A percentile compares a stretch with the other conserved stretches of the same genome.
These are phyloP conservation scores for Rhogogaster chlorosoma DNA, from an alignment of 2,888 invertebrate genomes.

Conservation along the genomic window DNA sequence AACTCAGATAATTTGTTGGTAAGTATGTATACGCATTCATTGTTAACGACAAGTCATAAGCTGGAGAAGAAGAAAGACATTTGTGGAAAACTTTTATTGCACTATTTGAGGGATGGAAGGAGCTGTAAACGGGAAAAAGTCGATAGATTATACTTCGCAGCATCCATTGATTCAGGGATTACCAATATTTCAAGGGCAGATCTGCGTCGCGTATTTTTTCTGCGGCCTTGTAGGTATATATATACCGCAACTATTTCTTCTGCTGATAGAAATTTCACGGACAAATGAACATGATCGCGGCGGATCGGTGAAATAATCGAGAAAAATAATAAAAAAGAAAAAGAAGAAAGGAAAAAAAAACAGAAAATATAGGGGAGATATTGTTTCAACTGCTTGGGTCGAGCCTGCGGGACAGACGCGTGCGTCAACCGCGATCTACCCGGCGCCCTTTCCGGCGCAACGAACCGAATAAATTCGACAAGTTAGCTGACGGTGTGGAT, in stretches of 20 bases:
- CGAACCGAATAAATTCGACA: conserved; percentile 67
- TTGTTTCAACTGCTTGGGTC: conserved; percentile 49
- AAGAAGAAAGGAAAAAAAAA: background rate
- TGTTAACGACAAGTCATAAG: background rate
- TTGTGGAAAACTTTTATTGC: background rate
- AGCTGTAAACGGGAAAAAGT: background rate
- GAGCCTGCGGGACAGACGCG: conserved; percentile 14
- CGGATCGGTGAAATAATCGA: conserved; percentile 35
- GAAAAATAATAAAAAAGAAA: background rate
- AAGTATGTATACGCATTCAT: background rate
- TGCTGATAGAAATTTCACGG: conserved; percentile 44
- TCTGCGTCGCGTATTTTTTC: background rate
- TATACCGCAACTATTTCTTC: background rate
- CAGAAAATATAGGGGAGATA: conserved; percentile 37
- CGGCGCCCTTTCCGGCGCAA: conserved; percentile 40
- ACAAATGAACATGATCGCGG: background rate
- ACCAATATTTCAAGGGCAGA: background rate
- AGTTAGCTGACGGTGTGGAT: conserved; percentile 56
- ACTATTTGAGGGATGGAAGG: background rate
- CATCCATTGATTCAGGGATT: conserved; percentile 3
- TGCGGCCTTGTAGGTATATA: background rate
- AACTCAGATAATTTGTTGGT: background rate
- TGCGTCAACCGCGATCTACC: conserved; percentile 44
- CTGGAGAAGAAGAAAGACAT: background rate
- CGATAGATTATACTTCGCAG: background rate